A percentile compares a stretch with the other conserved stretches of the same genome.
Conservation (phyloP, 2,113 vertebrate genomes). For the Cebus imitator region DNA sequence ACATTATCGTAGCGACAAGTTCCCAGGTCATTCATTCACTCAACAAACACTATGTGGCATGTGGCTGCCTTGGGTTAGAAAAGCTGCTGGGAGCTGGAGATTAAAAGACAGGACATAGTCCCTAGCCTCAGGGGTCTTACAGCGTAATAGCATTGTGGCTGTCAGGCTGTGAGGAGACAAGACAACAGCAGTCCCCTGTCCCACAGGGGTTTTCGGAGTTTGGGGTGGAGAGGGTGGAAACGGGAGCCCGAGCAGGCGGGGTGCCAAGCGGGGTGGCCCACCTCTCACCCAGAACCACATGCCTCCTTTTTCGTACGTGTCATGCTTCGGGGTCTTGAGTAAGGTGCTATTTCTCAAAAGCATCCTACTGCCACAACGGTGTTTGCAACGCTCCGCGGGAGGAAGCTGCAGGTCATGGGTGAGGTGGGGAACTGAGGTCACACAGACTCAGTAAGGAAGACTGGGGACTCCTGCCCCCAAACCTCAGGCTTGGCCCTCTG, state of each 20-base stretch:
- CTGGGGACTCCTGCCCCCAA: rapidly evolving
- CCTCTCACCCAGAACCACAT: neutral
- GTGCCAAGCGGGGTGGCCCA: rapidly evolving
- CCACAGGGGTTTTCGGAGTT: neutral
- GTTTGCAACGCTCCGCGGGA: neutral
- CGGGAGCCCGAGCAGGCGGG: neutral
- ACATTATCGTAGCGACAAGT: neutral
- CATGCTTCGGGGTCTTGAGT: neutral
- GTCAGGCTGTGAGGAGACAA: neutral
- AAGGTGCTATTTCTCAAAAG: no score
- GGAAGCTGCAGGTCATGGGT: neutral
- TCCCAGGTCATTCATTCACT: neutral
- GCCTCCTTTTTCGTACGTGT: no score
- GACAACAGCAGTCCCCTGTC: neutral
- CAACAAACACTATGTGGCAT: neutral
- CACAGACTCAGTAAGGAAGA: neutral
- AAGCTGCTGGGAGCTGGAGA: neutral
- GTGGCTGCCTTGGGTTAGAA: neutral
- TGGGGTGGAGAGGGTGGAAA: neutral
- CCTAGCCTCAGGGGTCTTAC: neutral
- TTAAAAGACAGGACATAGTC: neutral
- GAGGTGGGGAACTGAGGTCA: neutral
- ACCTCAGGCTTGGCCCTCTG: rapidly evolving
- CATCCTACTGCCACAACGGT: neutral
- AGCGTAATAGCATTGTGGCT: neutral